Conservation (phyloP, 1,140 invertebrate genomes). For the Philotrypesis tridentata region DNA sequence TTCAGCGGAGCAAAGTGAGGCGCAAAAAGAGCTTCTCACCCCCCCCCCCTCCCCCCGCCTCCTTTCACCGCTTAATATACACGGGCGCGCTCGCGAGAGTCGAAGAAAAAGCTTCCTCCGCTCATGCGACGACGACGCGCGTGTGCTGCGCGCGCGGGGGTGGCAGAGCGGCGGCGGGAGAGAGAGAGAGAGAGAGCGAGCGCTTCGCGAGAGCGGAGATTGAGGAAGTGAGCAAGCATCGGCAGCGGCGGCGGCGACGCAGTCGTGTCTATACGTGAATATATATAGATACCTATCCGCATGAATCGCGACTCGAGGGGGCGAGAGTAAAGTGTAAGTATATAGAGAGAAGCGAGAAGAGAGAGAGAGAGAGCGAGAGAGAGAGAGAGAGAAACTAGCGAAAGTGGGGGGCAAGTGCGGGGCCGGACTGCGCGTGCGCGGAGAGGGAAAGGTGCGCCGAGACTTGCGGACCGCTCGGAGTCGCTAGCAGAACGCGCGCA, state of each 20-base stretch:
- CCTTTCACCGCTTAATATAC: background rate
- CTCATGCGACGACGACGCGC: no score
- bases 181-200: background rate
- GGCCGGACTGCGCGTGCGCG: constrained; percentile 1
- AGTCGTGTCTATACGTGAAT: background rate
- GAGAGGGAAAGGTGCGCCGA: constrained; percentile 44
- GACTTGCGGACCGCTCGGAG: background rate
- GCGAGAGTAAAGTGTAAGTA: background rate
- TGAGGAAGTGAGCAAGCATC: background rate
- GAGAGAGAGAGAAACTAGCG: background rate
- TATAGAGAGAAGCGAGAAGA: background rate
- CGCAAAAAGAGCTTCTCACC: background rate
- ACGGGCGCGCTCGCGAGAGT: background rate
- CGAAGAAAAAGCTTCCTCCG: background rate
- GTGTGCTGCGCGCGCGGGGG: no score
- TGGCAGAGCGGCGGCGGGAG: no score
- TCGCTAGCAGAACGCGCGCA: constrained; percentile 41
- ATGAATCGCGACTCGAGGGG: background rate
- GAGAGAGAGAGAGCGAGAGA: background rate
- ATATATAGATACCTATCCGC: background rate
- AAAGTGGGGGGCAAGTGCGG: constrained; percentile 9
- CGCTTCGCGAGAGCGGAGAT: background rate
- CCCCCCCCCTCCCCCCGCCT: no score
- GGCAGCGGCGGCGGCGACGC: background rate
- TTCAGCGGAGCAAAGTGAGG: background rate